Evolutionary conservation across 2,113 vertebrate species (phyloP), one percentile per base, ranked within the genome.

Genomic region (Boulengeromyrus knoepffleri): DNA sequence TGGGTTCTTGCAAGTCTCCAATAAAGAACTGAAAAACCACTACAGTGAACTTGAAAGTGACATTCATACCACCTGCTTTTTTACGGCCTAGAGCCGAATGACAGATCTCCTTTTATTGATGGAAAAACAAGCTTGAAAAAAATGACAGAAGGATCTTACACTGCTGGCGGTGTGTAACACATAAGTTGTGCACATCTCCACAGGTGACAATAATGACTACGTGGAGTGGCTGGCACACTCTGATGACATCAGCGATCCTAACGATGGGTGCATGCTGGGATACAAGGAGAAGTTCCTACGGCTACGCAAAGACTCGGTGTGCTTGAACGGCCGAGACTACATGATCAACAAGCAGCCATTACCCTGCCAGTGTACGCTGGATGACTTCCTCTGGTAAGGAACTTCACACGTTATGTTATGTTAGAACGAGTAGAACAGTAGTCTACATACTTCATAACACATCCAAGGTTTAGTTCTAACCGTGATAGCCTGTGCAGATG

Each of bases 161-260:
- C 74, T 42, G 31, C 36, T 8, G 36, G 15, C 15, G 74, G 31
- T 39, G 31, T 77, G 13, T 77, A 77, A 39, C 7, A 39, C 15
- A 19, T 13, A 39, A 5, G 10, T 17, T 19, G 10, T 27, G 10
- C 27, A 58, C 45, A 89, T 87, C n/a, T 87, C 19, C n/a, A 47
- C 85, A 87, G 85, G 85, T 87, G 3, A 24, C 2, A 9, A 1
- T 36, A 91, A 92, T 13, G 98, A 99, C 94, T 99, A 99, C 21
- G 95, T 96, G 46, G 92, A 96, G 90, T 99, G 98, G 98, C 93
- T 98, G 94, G 97, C 97, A 3, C 98, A 99, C 94, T 98, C 97
- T 77, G 95, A 96, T 62, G 94, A 97, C 88, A 94, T 96, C 80
- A 95, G 94, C 1, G 95, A 96, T 46, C 95, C 97, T 6, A 91